These are phyloP conservation scores for Capromys pilorides DNA, from an alignment of 2,797 vertebrate genomes.

Conservation along the genomic window DNA sequence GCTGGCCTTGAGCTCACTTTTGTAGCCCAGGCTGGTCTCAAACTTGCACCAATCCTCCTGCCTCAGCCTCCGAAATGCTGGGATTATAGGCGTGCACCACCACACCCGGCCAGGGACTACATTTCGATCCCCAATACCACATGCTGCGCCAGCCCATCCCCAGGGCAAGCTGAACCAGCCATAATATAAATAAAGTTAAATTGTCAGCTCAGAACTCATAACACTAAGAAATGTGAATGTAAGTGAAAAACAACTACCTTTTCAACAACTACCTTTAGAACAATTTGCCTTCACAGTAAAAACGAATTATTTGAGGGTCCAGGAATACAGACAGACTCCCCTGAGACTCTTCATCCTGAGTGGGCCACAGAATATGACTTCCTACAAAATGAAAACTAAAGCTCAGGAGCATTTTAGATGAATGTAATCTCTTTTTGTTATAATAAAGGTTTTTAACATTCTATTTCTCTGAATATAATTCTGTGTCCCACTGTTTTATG, in stretches of 20 bases:
- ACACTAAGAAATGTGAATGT: not conserved
- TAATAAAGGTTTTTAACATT: not conserved
- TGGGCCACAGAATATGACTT: not conserved
- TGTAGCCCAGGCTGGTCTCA: too few relatives aligned
- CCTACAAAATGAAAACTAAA: conserved; percentile 7
- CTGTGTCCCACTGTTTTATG: not conserved
- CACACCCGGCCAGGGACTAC: too few relatives aligned
- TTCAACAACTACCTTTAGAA: not conserved
- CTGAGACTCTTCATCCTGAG: not conserved
- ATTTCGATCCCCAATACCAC: too few relatives aligned
- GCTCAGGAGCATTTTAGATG: not conserved
- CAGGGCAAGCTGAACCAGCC: too few relatives aligned
- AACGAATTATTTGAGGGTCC: not conserved
- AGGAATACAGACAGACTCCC: not conserved
- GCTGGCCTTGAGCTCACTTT: too few relatives aligned
- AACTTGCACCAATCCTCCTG: too few relatives aligned
- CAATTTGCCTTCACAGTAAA: not conserved
- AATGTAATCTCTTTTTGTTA: not conserved
- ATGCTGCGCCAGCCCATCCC: too few relatives aligned
- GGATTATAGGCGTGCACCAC: too few relatives aligned
- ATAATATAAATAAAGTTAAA: not conserved
- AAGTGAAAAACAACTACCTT: not conserved
- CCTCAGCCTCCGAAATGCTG: too few relatives aligned
- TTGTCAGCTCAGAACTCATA: not conserved
- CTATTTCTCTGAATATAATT: not conserved